Evolutionary conservation across 1,140 invertebrate species (phyloP).

Genomic region (Drosophila neocordata): DNA sequence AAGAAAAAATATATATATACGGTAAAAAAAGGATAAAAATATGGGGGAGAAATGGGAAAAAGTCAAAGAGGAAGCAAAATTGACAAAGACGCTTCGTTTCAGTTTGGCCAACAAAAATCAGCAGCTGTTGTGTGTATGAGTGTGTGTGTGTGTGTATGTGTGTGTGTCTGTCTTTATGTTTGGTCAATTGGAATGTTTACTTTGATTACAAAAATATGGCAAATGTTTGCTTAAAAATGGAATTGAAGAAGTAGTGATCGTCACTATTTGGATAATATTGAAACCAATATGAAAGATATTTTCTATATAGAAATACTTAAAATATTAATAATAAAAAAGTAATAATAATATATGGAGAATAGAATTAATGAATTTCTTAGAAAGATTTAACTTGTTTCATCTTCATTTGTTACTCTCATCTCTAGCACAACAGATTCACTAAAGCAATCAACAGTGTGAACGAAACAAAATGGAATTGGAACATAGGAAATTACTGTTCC

Average conservation of each 20-base stretch:
- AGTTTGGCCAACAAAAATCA: constrained; percentile 20
- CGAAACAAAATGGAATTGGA: no score
- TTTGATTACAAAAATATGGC: constrained; percentile 80
- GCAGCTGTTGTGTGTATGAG: constrained; percentile 24
- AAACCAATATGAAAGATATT: no score
- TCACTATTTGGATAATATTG: no score
- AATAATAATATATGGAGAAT: no score
- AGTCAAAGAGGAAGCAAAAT: constrained; percentile 56
- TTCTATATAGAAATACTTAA: no score
- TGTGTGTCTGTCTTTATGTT: constrained; percentile 49
- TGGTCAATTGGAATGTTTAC: constrained; percentile 79
- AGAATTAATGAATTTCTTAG: no score
- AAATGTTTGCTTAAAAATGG: constrained; percentile 69
- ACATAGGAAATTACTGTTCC: no score
- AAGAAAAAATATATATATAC: constrained; percentile 18
- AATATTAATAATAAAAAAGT: no score
- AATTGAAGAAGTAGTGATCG: constrained; percentile 32
- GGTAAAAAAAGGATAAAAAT: constrained; percentile 17
- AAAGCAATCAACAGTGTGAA: no score
- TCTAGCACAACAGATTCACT: no score
- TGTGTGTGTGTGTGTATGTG: constrained; percentile 19
- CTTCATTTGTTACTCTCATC: no score
- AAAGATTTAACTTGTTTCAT: no score
- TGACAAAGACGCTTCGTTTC: constrained; percentile 53
- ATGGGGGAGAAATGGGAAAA: constrained; percentile 17